These are phyloP conservation scores for Rhinopomastus cyanomelas DNA, from an alignment of 2,113 vertebrate species.

Conservation along the genomic window DNA sequence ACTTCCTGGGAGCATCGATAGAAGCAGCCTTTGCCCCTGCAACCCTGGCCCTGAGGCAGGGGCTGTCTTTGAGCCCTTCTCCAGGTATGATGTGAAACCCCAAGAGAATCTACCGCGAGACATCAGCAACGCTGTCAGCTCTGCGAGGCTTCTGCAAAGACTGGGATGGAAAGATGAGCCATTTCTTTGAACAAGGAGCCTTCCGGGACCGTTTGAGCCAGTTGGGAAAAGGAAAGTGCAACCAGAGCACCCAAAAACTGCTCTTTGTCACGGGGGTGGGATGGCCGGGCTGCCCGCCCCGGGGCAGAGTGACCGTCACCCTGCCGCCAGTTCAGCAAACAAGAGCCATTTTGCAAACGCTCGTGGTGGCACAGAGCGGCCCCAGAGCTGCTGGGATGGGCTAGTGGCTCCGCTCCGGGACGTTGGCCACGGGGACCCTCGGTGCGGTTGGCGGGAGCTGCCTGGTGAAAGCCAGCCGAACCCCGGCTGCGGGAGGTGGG, in stretches of 20 bases:
- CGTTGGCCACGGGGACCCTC: rapidly evolving
- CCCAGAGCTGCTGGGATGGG: neutral
- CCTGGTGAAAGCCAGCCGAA: rapidly evolving
- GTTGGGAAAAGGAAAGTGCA: constrained; percentile 44
- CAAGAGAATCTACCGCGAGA: neutral
- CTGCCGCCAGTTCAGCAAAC: neutral
- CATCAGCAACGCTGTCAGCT: neutral
- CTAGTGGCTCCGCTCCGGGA: neutral
- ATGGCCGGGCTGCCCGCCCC: neutral
- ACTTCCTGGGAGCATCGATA: neutral
- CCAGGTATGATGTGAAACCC: constrained; percentile 24
- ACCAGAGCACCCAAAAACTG: neutral
- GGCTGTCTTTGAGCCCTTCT: neutral
- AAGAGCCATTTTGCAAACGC: neutral
- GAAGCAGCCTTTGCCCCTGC: neutral
- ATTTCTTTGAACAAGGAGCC: neutral
- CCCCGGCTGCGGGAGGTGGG: neutral
- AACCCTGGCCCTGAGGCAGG: neutral
- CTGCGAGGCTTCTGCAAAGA: neutral
- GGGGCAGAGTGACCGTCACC: neutral
- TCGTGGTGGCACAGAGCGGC: neutral
- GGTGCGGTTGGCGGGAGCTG: neutral
- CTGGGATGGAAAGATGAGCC: neutral
- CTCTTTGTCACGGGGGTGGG: constrained; percentile 19
- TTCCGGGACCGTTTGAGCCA: constrained; percentile 12